Percentiles rank a stretch among this genome's conserved stretches.
phyloP scores from a whole-genome alignment of 2,797 vertebrate species.

The Arrhamphus sclerolepis region DNA sequence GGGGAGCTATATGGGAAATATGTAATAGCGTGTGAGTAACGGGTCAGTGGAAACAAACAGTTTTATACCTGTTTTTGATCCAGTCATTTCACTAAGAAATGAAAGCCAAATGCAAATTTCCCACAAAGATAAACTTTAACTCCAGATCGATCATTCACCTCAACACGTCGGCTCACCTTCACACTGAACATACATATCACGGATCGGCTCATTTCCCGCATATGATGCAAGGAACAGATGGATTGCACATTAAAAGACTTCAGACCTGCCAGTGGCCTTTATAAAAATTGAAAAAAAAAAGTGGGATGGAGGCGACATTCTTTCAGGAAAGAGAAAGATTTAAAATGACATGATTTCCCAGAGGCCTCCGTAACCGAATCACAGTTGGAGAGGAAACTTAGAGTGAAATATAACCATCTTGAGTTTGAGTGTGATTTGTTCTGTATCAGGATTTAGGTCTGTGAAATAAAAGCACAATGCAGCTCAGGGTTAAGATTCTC shows the following conservation, averaged over 20 bases:
- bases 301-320: slow-evolving; percentile 55
- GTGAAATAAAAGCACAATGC: slow-evolving; percentile 29
- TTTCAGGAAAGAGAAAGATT: slow-evolving; percentile 61
- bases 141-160: slow-evolving; percentile 55
- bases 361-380: slow-evolving; percentile 47
- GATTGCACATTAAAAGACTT: slow-evolving; percentile 71
- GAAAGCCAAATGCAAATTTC: slow-evolving; percentile 40
- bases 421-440: slow-evolving; percentile 45
- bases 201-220: slow-evolving; percentile 71
- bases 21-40: slow-evolving; percentile 63
- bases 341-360: slow-evolving; percentile 67
- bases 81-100: slow-evolving; percentile 34
- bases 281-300: slow-evolving; percentile 50
- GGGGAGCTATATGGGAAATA: slow-evolving; percentile 56
- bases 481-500: slow-evolving; percentile 41
- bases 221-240: slow-evolving; percentile 71
- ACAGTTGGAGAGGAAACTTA: slow-evolving; percentile 44
- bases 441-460: slow-evolving; percentile 25
- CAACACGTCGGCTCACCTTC: slow-evolving; percentile 41
- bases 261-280: slow-evolving; percentile 57
- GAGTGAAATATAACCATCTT: slow-evolving; percentile 57
- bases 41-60: slow-evolving; percentile 59
- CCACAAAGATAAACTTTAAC: slow-evolving; percentile 56
- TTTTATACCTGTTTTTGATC: slow-evolving; percentile 30
- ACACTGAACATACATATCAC: slow-evolving; percentile 70